Base-by-base conservation (phyloP, 2,797 vertebrate genomes). In the Parambassis ranga region DNA sequence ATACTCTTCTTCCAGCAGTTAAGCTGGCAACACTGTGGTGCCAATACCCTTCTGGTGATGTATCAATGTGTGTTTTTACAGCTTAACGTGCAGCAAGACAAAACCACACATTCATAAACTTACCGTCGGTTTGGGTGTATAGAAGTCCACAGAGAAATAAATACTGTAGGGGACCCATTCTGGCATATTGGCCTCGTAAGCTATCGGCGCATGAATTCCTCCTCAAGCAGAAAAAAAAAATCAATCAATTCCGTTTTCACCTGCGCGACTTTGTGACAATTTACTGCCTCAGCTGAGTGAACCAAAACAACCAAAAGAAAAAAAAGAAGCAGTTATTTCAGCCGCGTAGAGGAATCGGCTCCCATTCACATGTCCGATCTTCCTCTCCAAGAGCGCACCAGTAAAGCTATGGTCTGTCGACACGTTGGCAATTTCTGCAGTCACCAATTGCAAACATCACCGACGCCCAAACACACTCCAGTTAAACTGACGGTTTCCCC, bases 61-160 rank as follows among this genome's bases (percentile, higher is more conserved):
- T 41, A 37, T 23, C 20, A 36, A 11, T 4, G 28, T 10, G 28
- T 36, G n/a, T 65, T 22, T 15, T 3, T 13, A 0, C 6, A 23
- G 18, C 19, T 10, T 23, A 14, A 26, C 30, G 35, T 33, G n/a
- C 26, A 11, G 14, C 9, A 4, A 49, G 6, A 50, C 11, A 31
- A 10, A 65, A n/a, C 0, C 31, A 11, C 1, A 47, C 1, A 37
- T 24, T 22, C 3, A 10, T 26, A 1, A 73, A 83, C 91, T 90
- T 82, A 92, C 91, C 91, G 33, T 83, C 22, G 65, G 75, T 66
- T 63, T 80, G 79, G 76, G 75, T 74, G 87, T 47, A 74, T 39
- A 92, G 75, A 83, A 92, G 86, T 90, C 91, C 91, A 82, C 84
- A 91, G 82, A 92, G 86, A 82, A 89, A 84, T 39, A 91, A 53